Percentiles rank a stretch among this genome's conserved stretches.
phyloP scores from a whole-genome alignment of 1,140 invertebrate species.

The Drosophila kanapiae region DNA sequence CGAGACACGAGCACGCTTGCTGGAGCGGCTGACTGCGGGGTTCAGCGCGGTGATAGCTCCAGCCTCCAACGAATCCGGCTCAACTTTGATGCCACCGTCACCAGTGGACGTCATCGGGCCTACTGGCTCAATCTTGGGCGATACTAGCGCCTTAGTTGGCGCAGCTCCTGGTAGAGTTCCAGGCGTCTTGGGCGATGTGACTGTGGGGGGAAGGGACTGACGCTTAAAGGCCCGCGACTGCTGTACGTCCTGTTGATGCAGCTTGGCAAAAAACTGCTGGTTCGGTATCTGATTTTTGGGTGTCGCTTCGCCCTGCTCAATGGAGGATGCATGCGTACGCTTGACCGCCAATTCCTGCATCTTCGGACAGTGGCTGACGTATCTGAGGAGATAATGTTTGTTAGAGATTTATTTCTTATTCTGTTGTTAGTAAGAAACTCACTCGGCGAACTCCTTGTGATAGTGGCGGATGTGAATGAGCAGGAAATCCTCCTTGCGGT shows the following conservation, averaged over 20 bases:
- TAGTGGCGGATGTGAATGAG: conserved; percentile 97
- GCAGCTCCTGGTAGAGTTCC: conserved; percentile 28
- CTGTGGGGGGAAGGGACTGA: conserved; percentile 16
- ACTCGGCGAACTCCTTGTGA: conserved; percentile 91
- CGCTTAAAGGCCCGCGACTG: conserved; percentile 64
- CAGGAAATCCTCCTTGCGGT: conserved; percentile 94
- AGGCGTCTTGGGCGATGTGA: conserved; percentile 32
- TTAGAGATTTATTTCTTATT: background rate
- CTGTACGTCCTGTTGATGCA: conserved; percentile 80
- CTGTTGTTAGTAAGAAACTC: conserved; percentile 2
- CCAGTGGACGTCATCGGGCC: background rate
- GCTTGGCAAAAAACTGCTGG: conserved; percentile 83
- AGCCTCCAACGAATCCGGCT: conserved; percentile 1
- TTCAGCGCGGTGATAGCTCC: background rate
- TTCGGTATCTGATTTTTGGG: conserved; percentile 86
- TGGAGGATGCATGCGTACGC: conserved; percentile 88
- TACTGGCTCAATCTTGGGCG: conserved; percentile 22
- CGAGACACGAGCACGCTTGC: conserved; percentile 63
- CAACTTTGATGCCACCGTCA: conserved; percentile 6
- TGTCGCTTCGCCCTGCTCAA: conserved; percentile 85
- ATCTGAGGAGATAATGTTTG: conserved; percentile 67
- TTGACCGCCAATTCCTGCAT: conserved; percentile 94
- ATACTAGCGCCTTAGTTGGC: conserved; percentile 30
- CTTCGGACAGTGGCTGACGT: conserved; percentile 92
- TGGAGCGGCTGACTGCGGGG: conserved; percentile 6